A percentile compares a stretch with the other conserved stretches of the same genome.
Conservation (phyloP, 1,140 invertebrate species). For the Drosophila kanapiae region DNA sequence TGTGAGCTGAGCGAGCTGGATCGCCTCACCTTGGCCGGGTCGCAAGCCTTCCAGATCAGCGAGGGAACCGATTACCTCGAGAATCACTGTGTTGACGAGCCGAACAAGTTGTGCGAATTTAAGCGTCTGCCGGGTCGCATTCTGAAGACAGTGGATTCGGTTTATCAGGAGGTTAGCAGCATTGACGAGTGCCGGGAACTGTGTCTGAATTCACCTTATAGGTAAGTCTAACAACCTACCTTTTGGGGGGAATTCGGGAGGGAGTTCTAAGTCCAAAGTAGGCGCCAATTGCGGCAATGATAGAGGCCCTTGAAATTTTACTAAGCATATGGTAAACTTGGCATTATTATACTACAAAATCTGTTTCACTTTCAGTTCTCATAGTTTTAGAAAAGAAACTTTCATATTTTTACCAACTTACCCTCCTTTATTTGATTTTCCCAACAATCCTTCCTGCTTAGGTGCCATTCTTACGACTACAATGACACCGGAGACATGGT, state of each 20-base stretch:
- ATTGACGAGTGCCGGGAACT: constrained; percentile 94
- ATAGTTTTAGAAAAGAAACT: neutral
- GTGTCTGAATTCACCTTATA: constrained; percentile 94
- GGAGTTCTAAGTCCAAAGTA: no score
- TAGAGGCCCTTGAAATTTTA: no score
- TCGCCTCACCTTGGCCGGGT: constrained; percentile 93
- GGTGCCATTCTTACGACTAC: constrained; percentile 97
- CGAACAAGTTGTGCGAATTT: constrained; percentile 96
- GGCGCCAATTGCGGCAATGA: no score
- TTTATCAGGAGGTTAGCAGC: constrained; percentile 95
- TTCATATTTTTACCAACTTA: neutral
- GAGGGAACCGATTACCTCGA: constrained; percentile 94
- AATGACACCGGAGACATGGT: constrained; percentile 96
- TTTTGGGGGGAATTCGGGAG: neutral
- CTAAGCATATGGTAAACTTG: neutral
- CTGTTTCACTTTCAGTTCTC: neutral
- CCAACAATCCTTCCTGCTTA: constrained; percentile 34
- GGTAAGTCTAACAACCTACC: constrained; percentile 62
- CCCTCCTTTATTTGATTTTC: neutral
- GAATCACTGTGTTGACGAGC: constrained; percentile 95
- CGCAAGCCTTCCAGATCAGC: constrained; percentile 89
- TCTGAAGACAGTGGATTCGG: constrained; percentile 96
- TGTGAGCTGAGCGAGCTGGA: constrained; percentile 96
- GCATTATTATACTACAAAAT: no score
- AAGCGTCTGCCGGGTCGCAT: constrained; percentile 94